A percentile compares a stretch with the other conserved stretches of the same genome.
phyloP scores from a whole-genome alignment of 2,888 invertebrate species.

The Anthoptus insignis region DNA sequence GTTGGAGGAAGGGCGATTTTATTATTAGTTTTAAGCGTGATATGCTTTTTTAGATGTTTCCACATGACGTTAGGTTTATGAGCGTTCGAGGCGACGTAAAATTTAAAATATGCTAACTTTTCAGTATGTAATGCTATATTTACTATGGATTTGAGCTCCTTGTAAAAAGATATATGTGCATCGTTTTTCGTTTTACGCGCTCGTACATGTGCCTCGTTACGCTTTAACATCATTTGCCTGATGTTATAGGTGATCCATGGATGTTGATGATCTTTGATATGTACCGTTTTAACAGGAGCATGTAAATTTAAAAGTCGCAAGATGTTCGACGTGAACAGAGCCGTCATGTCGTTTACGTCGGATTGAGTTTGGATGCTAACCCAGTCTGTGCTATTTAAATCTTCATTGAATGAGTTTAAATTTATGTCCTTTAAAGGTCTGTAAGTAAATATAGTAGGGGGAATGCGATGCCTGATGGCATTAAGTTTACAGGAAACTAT shows the following conservation, averaged over 20 bases:
- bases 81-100: background rate
- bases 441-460: background rate
- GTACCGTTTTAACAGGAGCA: background rate
- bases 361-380: background rate
- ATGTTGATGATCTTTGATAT: background rate
- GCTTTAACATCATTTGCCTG: background rate
- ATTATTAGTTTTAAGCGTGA: background rate
- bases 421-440: background rate
- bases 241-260: too few relatives aligned
- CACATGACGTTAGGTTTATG: background rate
- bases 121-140: background rate
- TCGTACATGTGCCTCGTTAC: background rate
- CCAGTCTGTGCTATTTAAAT: background rate
- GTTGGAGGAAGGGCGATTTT: background rate
- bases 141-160: background rate
- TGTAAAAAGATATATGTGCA: background rate
- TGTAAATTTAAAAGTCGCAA: background rate
- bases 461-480: too few relatives aligned
- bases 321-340: too few relatives aligned
- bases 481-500: too few relatives aligned
- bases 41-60: background rate
- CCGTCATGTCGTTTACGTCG: constrained; percentile 2
- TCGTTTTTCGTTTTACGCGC: background rate
- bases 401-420: background rate
- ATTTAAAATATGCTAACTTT: background rate